A percentile compares a stretch with the other conserved stretches of the same genome.
phyloP scores from a whole-genome alignment of 2,113 vertebrate species.

The Cercocebus atys region DNA sequence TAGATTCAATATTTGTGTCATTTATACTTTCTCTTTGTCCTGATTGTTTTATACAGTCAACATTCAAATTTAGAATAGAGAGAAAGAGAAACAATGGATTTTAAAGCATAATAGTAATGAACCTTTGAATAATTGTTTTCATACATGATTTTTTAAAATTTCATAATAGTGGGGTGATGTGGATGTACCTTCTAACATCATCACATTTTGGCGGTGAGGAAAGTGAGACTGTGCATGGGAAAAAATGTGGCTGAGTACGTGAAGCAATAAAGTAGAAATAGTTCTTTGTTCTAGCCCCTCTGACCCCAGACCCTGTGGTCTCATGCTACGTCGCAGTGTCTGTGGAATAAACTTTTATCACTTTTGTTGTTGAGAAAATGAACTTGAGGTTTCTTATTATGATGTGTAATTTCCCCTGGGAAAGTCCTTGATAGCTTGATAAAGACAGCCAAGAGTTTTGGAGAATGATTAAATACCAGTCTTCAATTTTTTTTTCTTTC shows the following conservation, averaged over 20 bases:
- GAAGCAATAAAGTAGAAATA: not conserved
- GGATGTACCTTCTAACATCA: not conserved
- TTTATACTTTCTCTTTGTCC: not conserved
- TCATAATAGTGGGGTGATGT: not conserved
- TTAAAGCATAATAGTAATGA: not conserved
- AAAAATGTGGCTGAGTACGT: not conserved
- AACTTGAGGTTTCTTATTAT: not conserved
- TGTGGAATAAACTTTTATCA: not conserved
- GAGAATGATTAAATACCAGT: not conserved
- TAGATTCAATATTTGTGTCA: not conserved
- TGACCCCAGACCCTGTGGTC: not conserved
- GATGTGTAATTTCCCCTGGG: not conserved
- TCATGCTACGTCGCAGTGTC: not conserved
- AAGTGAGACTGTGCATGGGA: not conserved
- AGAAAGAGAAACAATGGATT: not conserved
- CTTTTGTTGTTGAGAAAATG: not conserved
- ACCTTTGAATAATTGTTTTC: not conserved
- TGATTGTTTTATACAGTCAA: not conserved
- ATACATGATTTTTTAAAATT: not conserved
- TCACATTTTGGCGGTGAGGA: not conserved
- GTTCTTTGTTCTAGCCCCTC: not conserved
- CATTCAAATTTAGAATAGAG: not conserved
- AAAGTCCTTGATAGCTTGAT: not conserved
- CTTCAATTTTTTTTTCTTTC: no score
- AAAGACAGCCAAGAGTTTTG: not conserved